A percentile compares a stretch with the other conserved stretches of the same genome.
Conservation (phyloP, 1,140 invertebrate species). For the Danaus plexippus region DNA sequence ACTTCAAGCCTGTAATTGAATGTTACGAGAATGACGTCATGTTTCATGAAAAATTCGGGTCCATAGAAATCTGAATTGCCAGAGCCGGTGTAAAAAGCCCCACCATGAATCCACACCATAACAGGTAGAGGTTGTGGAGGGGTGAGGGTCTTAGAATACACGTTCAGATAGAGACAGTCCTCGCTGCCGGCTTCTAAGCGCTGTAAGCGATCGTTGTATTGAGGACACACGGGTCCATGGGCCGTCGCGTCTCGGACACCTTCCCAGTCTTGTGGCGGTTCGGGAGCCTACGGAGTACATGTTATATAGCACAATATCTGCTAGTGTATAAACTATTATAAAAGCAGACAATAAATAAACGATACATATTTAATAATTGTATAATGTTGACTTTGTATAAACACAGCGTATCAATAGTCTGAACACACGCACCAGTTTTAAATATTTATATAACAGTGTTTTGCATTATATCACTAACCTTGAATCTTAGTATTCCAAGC, state of each 20-base stretch:
- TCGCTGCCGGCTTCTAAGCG: conserved; percentile 66
- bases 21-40: conserved; percentile 76
- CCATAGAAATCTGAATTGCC: conserved; percentile 73
- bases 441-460: background rate
- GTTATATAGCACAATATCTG: too few species aligned
- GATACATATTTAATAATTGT: background rate
- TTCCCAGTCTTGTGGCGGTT: conserved; percentile 64
- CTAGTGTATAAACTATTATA: too few species aligned
- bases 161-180: conserved; percentile 84
- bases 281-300: conserved; percentile 43
- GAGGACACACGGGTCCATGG: conserved; percentile 68
- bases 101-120: conserved; percentile 84
- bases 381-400: background rate
- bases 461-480: conserved; percentile 36
- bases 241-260: conserved; percentile 60
- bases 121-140: conserved; percentile 71
- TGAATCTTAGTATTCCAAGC: conserved; percentile 74
- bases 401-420: background rate
- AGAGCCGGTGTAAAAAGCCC: conserved; percentile 77
- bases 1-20: conserved; percentile 77
- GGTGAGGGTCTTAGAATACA: conserved; percentile 72
- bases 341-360: too few species aligned
- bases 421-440: too few species aligned
- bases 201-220: conserved; percentile 50
- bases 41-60: conserved; percentile 75